Percentiles rank a stretch among this genome's conserved stretches.
Conservation (phyloP, 2,113 vertebrate species). For the Anolis carolinensis region DNA sequence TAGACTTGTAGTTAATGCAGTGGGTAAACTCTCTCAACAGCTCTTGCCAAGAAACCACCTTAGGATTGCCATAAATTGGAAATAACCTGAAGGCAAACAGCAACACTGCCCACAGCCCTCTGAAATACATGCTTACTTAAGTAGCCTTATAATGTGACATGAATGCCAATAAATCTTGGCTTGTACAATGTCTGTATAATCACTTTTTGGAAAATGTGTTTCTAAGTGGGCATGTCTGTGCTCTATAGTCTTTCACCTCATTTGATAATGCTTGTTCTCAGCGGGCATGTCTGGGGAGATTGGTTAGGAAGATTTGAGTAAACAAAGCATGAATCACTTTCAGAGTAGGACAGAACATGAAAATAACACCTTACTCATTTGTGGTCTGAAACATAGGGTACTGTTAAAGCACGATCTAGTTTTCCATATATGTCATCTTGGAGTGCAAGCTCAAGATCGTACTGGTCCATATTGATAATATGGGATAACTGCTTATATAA, state of each 20-base stretch:
- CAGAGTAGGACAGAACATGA: not conserved
- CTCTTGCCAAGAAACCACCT: too few species aligned
- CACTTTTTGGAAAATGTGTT: not conserved
- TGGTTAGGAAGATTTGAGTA: not conserved
- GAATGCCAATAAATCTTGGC: not conserved
- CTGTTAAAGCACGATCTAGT: not conserved
- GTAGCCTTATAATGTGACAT: not conserved
- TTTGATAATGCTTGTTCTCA: not conserved
- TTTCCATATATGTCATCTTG: not conserved
- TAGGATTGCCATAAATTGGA: too few species aligned
- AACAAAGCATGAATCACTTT: not conserved
- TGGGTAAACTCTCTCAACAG: too few species aligned
- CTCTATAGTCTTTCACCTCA: not conserved
- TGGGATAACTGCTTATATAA: not conserved
- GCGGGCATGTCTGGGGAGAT: not conserved
- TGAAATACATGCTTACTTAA: too few species aligned
- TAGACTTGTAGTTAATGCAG: not conserved
- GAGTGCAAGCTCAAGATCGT: not conserved
- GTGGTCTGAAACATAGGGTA: not conserved
- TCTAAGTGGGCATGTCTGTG: not conserved
- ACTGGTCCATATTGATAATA: not conserved
- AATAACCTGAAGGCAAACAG: too few species aligned
- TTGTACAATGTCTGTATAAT: not conserved
- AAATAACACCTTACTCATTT: not conserved
- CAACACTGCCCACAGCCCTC: not conserved